phyloP scores from a whole-genome alignment of 2,113 vertebrate species.

The Dipodomys merriami region DNA sequence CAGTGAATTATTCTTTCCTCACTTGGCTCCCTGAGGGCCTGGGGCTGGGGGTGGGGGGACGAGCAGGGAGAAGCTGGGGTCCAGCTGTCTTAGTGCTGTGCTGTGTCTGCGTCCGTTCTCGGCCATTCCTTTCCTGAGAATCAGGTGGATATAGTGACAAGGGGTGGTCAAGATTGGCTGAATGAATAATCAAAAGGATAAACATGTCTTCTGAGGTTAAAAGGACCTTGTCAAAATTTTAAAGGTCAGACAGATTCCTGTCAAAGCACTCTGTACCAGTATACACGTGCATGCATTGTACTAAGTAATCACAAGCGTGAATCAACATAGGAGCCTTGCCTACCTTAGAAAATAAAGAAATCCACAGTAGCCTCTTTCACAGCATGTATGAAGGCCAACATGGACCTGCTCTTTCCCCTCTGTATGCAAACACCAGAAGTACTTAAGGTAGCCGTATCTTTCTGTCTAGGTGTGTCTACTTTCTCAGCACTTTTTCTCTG shows the following conservation, averaged over 20 bases:
- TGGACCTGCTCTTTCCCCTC: background rate
- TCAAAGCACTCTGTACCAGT: slow-evolving; percentile 47
- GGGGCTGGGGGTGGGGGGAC: background rate
- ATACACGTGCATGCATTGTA: slow-evolving; percentile 54
- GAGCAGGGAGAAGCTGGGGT: background rate
- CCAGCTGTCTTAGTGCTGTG: background rate
- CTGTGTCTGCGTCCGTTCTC: background rate
- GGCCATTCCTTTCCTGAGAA: background rate
- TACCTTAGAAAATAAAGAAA: slow-evolving; percentile 52
- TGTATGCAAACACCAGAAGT: slow-evolving; percentile 36
- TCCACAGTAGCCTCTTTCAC: slow-evolving; percentile 10
- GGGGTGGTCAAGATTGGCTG: background rate
- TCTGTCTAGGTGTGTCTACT: background rate
- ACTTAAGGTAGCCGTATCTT: slow-evolving; percentile 32
- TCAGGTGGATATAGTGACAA: background rate
- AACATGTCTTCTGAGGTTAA: background rate
- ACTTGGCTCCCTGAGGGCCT: background rate
- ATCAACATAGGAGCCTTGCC: slow-evolving; percentile 42
- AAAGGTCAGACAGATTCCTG: background rate
- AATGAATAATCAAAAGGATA: background rate
- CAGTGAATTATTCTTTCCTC: background rate
- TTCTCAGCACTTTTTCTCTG: background rate
- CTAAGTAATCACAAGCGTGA: slow-evolving; percentile 19
- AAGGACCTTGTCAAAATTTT: slow-evolving; percentile 18
- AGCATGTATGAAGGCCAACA: slow-evolving; percentile 59